Base-by-base conservation (phyloP, 2,113 vertebrate species). In the Neodon shergylaensis region DNA sequence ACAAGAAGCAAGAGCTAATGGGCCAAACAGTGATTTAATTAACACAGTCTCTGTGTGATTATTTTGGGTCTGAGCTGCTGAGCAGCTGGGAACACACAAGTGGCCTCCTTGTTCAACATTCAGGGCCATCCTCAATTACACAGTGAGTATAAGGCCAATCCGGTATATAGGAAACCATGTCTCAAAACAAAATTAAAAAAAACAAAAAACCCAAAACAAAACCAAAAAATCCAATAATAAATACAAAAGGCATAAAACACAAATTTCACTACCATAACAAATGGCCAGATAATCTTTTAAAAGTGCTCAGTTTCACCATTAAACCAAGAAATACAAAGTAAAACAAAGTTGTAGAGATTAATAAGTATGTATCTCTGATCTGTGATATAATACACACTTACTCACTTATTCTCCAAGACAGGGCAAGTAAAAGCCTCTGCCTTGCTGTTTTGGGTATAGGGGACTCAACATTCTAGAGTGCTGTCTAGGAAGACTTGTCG, bases 251-350 rank as follows among this genome's bases (percentile, higher is more conserved):
- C 11, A 72, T 26, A 72, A 58, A 81, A 5, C 95, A 72, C 49
- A 93, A 74, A 36, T 16, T 84, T 6, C 24, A 83, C 26, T 10
- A 91, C 7, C 11, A 74, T 33, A 78, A 94, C 3, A 95, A 92
- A 70, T 28, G 58, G 26, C 2, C 11, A 85, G 44, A 42, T 90
- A 81, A 77, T 44, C 81, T 66, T 78, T 7, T 93, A 22, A 42
- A 91, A 86, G 94, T 91, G 82, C 95, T 95, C 86, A 90, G 77
- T 28, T 95, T 95, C 42, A 89, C 47, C 26, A 92, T 39, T 73
- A 96, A 94, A 79, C 28, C 88, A 95, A 68, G 31, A 95, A 79
- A 93, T 73, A 83, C 10, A 94, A 96, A 92, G 88, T 49, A 94
- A 79, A 70, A 63, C 26, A 93, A 92, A 74, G 54, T 39, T 42